Evolutionary conservation across 2,888 invertebrate species (phyloP), one percentile per base, ranked within the genome.

Genomic region (Ophion costatus): DNA sequence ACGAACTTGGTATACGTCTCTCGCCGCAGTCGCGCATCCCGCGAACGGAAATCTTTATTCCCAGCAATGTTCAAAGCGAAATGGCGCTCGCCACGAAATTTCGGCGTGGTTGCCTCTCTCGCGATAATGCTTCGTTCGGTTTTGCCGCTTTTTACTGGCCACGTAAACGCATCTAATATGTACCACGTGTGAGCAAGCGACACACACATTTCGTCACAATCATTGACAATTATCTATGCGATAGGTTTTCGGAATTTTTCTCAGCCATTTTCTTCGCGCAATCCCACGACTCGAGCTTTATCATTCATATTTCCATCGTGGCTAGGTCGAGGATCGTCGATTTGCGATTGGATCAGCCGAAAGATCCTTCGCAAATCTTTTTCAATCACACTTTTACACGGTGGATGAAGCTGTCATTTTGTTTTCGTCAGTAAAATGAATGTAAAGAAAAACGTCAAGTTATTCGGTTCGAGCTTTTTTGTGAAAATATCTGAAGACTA

Each of bases 1-100:
- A 24, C 42, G 73, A 61, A 61, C 61, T 73, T 73, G 17, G 17
- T 17, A 51, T 5, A n/a, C 33, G 64, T 20, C 59, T 59, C 59
- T 59, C 10, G n/a, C 14, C 4, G 14, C 51, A 63, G 22, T 20
- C 59, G 2, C 22, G 10, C 20, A 20, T 59, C 10, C 2, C 9
- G 20, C 59, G 59, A 59, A 22, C 20, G 59, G 59, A 22, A 59
- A 5, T 59, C 20, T 24, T 61, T 24, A 29, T 63, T 24, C 14
- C 29, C 29, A 24, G 14, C 24, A 24, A 63, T 24, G 51, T 51
- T 51, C 51, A 51, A 51, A 17, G 51, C 51, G 51, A 14, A 51
- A 17, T 5, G 9, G 17, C 14, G 11, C 38, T 9, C 38, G 38
- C 38, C 38, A 38, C 38, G 9, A 38, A 38, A 38, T 6, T 38